phyloP scores from a whole-genome alignment of 2,888 invertebrate species.

The Papilio protenor region DNA sequence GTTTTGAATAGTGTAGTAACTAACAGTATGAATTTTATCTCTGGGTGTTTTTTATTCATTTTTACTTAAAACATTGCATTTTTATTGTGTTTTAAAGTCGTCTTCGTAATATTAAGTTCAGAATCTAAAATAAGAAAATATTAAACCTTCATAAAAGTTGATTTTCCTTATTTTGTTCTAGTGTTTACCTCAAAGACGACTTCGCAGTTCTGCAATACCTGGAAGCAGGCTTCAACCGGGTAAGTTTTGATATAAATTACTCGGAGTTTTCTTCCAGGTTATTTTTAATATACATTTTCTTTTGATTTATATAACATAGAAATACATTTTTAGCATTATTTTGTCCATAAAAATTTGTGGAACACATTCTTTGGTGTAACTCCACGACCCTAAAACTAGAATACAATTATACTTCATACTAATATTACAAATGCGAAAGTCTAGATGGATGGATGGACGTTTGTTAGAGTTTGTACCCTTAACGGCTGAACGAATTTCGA shows the following conservation, averaged over 20 bases:
- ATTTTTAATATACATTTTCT: not conserved
- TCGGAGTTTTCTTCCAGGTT: not conserved
- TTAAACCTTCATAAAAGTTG: not conserved
- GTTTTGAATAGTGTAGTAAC: no score
- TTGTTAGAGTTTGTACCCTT: no score
- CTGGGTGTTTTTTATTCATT: no score
- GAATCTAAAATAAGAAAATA: not conserved
- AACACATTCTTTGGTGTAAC: not conserved
- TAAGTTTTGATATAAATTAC: conserved; percentile 76
- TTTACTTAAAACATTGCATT: no score
- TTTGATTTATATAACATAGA: not conserved
- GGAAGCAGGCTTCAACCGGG: conserved; percentile 95
- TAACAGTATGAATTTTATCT: no score
- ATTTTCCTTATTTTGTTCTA: conserved; percentile 77
- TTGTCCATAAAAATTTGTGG: not conserved
- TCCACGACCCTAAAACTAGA: not conserved
- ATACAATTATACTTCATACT: no score
- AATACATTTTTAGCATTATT: not conserved
- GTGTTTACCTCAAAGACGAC: conserved; percentile 93
- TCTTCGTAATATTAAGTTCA: no score
- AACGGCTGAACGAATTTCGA: no score
- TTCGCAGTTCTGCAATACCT: conserved; percentile 89
- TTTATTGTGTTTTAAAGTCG: no score
- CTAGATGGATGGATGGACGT: no score
- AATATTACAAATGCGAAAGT: no score